Evolutionary conservation across 1,140 invertebrate genomes (phyloP), one percentile per base, ranked within the genome.

Genomic region (Ooceraea biroi): DNA sequence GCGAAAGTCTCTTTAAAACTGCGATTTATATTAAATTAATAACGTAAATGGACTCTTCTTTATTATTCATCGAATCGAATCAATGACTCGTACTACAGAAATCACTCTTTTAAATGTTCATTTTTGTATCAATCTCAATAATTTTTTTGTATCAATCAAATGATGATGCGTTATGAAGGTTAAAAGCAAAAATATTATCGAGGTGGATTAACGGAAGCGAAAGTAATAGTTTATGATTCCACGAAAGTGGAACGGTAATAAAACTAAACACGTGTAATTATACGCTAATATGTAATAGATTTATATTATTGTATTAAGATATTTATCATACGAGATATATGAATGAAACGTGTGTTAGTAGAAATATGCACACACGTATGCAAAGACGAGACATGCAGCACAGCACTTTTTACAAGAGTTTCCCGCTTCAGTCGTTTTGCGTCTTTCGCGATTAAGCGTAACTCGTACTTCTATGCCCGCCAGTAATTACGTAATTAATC

Each of bases 201-300:
- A 46, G 52, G 60, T n/a, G 48, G 65, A 80, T 80, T 80, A 80
- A 80, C 52, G 65, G 69, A 30, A 48, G 36, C 50, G 48, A 30
- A 7, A 36, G 69, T 80, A 80, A 69, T 66, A 77, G 44, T 55
- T 57, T 69, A 80, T 22, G 36, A 78, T 71, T 7, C 2, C 7
- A 80, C 50, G 46, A 71, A 80, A 69, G 63, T 57, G 50, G 65
- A 80, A 58, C 65, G 52, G 25, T 36, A 22, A 69, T 80, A 80
- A 80, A 80, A 80, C 65, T 69, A 80, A 80, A 36, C 50, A 80
- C 48, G n/a, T 80, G 25, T 80, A 80, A 80, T 80, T 71, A 80
- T 80, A 36, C 7, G 36, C 36, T 36, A 7, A 36, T 36, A 36
- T 7, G 36, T 36, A 36, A 7, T 7, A 2, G 7, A 36, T 36